Evolutionary conservation across 2,797 vertebrate genomes (phyloP), one percentile per base, ranked within the genome.

Genomic region (Ctenopoma kingsleyae): DNA sequence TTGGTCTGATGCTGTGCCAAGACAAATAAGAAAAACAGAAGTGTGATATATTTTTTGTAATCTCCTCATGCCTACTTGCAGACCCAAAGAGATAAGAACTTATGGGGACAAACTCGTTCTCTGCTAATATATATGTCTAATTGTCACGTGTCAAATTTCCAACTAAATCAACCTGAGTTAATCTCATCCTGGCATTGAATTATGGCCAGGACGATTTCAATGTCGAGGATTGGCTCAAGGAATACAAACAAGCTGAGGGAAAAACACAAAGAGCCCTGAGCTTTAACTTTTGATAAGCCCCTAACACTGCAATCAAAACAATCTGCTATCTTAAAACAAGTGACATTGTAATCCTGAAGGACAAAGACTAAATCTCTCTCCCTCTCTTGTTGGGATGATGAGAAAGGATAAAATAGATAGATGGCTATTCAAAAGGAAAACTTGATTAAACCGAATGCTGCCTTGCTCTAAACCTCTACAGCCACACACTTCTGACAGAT

Each of bases 301-400:
- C 87, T 77, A 89, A 91, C 81, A 82, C 86, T 76, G 89, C 89
- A 93, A 94, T 95, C 92, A 91, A 93, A 93, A 94, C 93, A 94
- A n/a, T 93, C 93, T 92, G 94, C 87, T 92, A 94, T 94, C 93
- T 94, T 91, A 94, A 93, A 94, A 94, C 93, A 94, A 93, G 93
- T 94, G 92, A 95, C 93, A 94, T 93, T 94, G 91, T 95, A 94
- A 95, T 94, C 94, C 92, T 57, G 49, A 87, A 88, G 91, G 93
- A 95, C 93, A 94, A 94, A 95, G 91, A 87, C 86, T 89, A 90
- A 92, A 94, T 94, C 92, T 93, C 74, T 80, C 71, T 67, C 35
- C 65, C 23, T 75, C 84, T 83, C 83, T 86, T 87, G 82, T 85
- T 75, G 84, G 84, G 87, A 81, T 79, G 89, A 90, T 84, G 87